Evolutionary conservation across 2,797 vertebrate species (phyloP).

Genomic region (Clarias platycephalus): DNA sequence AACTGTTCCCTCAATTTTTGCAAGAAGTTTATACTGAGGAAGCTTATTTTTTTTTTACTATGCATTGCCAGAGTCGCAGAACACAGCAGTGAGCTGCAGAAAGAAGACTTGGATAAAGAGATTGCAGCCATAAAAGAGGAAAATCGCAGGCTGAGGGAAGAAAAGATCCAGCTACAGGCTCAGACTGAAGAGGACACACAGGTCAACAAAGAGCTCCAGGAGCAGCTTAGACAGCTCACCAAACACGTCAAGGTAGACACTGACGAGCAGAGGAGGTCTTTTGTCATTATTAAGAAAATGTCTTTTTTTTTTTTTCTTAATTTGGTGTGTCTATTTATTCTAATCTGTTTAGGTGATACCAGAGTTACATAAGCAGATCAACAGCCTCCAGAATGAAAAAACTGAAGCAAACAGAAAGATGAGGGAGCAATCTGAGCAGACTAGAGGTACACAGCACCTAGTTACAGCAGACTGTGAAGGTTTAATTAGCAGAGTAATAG

Average conservation of each 20-base stretch:
- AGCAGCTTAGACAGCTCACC: slow-evolving; percentile 82
- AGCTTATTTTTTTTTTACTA: neutral
- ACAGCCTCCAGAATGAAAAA: slow-evolving; percentile 83
- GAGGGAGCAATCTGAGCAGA: slow-evolving; percentile 82
- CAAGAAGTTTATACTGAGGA: neutral
- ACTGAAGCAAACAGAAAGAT: slow-evolving; percentile 79
- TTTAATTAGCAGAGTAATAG: too few species aligned
- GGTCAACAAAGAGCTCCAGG: slow-evolving; percentile 75
- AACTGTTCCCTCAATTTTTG: neutral
- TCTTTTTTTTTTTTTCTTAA: neutral
- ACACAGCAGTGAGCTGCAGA: slow-evolving; percentile 85
- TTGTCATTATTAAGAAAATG: neutral
- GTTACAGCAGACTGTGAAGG: too few species aligned
- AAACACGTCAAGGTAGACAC: slow-evolving; percentile 80
- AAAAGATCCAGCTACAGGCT: slow-evolving; percentile 72
- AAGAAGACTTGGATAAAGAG: slow-evolving; percentile 81
- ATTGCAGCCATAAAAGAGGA: slow-evolving; percentile 80
- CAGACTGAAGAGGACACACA: slow-evolving; percentile 75
- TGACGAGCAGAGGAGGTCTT: neutral
- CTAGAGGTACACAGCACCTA: slow-evolving; percentile 76
- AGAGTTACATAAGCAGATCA: slow-evolving; percentile 87
- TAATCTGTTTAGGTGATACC: slow-evolving; percentile 76
- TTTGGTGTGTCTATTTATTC: neutral
- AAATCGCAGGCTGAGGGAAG: slow-evolving; percentile 78
- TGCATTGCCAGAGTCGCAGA: slow-evolving; percentile 80